phyloP scores from a whole-genome alignment of 2,113 vertebrate genomes.

The Gymnobelideus leadbeateri region DNA sequence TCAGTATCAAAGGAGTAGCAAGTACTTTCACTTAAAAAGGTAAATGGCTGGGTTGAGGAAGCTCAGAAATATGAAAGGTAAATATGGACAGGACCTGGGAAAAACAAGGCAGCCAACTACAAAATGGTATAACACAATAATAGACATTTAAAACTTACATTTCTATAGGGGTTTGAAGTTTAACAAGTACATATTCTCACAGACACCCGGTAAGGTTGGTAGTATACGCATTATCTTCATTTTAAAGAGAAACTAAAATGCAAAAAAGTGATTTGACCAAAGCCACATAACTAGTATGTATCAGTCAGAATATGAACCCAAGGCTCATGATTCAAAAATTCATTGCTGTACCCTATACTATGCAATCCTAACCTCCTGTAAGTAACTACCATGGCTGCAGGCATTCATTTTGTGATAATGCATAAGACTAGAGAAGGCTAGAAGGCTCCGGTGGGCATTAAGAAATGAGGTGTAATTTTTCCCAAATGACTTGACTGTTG shows the following conservation, averaged over 20 bases:
- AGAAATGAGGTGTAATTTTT: not conserved
- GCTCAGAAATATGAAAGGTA: slow-evolving; percentile 27
- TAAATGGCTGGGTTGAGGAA: not conserved
- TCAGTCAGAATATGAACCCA: not conserved
- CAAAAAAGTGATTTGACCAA: not conserved
- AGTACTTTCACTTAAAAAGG: slow-evolving; percentile 15
- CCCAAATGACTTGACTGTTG: not conserved
- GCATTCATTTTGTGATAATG: not conserved
- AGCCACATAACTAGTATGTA: not conserved
- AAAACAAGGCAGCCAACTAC: not conserved
- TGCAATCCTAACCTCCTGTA: not conserved
- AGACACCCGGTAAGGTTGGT: not conserved
- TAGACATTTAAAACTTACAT: not conserved
- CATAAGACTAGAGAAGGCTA: not conserved
- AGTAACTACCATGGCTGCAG: not conserved
- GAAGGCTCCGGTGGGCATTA: not conserved
- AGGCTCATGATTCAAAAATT: not conserved
- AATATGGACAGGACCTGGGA: not conserved
- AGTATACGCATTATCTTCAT: not conserved
- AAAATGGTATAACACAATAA: not conserved
- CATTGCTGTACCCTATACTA: not conserved
- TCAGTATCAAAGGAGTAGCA: slow-evolving; percentile 23
- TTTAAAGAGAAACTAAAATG: not conserved
- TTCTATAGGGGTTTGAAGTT: not conserved
- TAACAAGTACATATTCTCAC: not conserved